These are phyloP conservation scores for Conchocele bisecta DNA, from an alignment of 2,888 invertebrate genomes.

Conservation along the genomic window DNA sequence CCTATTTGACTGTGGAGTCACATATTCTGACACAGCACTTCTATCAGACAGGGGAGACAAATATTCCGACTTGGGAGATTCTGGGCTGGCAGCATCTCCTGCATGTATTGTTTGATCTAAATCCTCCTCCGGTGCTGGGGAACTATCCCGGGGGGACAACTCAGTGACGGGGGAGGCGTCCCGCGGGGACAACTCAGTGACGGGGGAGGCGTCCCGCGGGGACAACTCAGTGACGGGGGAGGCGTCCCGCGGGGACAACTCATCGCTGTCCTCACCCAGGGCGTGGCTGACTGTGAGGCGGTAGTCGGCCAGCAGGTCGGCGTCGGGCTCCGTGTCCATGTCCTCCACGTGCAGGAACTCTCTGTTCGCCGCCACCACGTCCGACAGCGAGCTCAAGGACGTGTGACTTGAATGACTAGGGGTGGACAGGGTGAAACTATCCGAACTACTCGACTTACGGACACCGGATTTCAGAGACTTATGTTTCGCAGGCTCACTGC, in stretches of 20 bases:
- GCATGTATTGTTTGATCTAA: conserved; percentile 64
- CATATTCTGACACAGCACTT: conserved; percentile 43
- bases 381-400: conserved; percentile 69
- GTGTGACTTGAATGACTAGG: conserved; percentile 70
- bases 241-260: conserved; percentile 38
- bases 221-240: conserved; percentile 31
- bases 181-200: conserved; percentile 1
- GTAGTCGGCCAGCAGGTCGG: conserved; percentile 72
- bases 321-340: conserved; percentile 69
- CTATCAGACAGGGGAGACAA: conserved; percentile 46
- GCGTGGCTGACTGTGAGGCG: conserved; percentile 70
- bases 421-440: conserved; percentile 75
- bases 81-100: conserved; percentile 32
- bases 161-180: background rate
- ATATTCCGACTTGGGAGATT: conserved; percentile 43
- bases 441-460: conserved; percentile 62
- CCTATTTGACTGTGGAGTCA: conserved; percentile 39
- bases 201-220: conserved; percentile 16
- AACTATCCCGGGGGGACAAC: conserved; percentile 10
- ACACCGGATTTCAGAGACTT: conserved; percentile 50
- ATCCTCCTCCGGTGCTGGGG: conserved; percentile 38
- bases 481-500: conserved; percentile 29
- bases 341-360: conserved; percentile 49
- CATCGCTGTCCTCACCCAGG: conserved; percentile 65
- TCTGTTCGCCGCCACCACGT: conserved; percentile 64